Evolutionary conservation across 2,888 invertebrate species (phyloP).

Genomic region (Trisateles emortualis): DNA sequence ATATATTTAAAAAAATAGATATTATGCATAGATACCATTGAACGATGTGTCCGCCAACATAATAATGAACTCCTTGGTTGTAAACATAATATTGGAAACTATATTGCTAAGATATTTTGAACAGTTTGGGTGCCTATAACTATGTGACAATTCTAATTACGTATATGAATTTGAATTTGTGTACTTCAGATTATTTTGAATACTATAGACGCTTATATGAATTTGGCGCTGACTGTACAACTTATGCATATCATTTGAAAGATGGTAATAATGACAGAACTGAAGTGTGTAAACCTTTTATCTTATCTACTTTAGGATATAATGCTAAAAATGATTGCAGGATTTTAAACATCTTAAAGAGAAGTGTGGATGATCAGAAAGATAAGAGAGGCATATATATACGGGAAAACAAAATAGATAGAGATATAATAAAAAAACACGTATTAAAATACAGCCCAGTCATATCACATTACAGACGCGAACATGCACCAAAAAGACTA

Average conservation of each 20-base stretch:
- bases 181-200: too few species aligned
- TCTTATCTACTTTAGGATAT: background rate
- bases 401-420: conserved; percentile 16
- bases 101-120: too few species aligned
- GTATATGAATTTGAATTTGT: too few species aligned
- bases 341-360: background rate
- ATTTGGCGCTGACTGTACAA: too few species aligned
- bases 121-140: too few species aligned
- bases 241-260: background rate
- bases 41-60: too few species aligned
- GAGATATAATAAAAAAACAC: conserved; percentile 16
- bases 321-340: background rate
- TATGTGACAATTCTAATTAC: too few species aligned
- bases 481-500: conserved; percentile 17
- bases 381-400: background rate
- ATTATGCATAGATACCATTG: too few species aligned
- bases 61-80: too few species aligned
- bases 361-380: background rate
- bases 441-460: conserved; percentile 18
- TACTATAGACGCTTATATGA: too few species aligned
- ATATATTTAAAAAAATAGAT: too few species aligned
- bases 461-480: conserved; percentile 17
- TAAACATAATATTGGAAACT: too few species aligned
- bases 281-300: background rate
- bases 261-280: background rate